phyloP scores from a whole-genome alignment of 2,888 invertebrate genomes.

The Epinotia demarniana region DNA sequence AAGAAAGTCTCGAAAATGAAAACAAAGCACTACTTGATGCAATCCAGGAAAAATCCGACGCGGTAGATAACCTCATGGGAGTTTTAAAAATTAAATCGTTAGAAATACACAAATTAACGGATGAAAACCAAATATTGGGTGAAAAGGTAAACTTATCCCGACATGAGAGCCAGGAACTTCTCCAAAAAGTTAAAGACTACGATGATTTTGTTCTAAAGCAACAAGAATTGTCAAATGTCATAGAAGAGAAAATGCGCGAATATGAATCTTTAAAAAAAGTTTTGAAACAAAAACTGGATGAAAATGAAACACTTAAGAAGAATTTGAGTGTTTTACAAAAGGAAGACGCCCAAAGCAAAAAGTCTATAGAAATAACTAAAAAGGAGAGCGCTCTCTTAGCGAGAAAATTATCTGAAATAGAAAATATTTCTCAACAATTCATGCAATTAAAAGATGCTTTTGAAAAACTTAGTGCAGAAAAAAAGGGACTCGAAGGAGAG shows the following conservation, averaged over 20 bases:
- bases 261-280: conserved; percentile 54
- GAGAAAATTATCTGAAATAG: conserved; percentile 57
- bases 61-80: conserved; percentile 63
- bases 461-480: conserved; percentile 57
- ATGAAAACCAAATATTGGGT: conserved; percentile 59
- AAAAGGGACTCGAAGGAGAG: conserved; percentile 59
- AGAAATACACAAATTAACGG: conserved; percentile 62
- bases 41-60: conserved; percentile 60
- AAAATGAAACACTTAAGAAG: conserved; percentile 54
- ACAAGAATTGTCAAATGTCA: conserved; percentile 53
- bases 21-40: conserved; percentile 58
- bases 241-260: conserved; percentile 53
- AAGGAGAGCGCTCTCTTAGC: conserved; percentile 64
- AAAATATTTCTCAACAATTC: conserved; percentile 56
- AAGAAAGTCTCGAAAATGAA: conserved; percentile 59
- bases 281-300: conserved; percentile 52
- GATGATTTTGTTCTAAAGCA: conserved; percentile 55
- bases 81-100: conserved; percentile 64
- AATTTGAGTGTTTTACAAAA: conserved; percentile 53
- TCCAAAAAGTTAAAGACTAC: conserved; percentile 63
- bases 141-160: conserved; percentile 57
- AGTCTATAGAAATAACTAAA: conserved; percentile 57
- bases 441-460: conserved; percentile 56
- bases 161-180: conserved; percentile 68
- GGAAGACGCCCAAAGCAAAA: conserved; percentile 61